These are phyloP conservation scores for Smutsia temminckii DNA, from an alignment of 2,797 vertebrate species.

Conservation along the genomic window DNA sequence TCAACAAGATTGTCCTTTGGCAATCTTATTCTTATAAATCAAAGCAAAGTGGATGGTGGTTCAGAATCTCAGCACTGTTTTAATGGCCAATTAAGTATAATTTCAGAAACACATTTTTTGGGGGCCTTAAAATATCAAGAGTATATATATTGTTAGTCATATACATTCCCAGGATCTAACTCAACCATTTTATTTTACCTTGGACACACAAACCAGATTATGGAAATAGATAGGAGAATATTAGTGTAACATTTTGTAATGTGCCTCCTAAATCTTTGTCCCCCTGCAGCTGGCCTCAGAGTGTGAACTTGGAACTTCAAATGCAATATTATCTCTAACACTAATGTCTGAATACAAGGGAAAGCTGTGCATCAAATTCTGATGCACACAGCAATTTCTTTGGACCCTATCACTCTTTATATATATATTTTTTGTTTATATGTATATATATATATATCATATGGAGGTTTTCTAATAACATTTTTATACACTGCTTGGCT, in stretches of 20 bases:
- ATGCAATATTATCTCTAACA: not conserved
- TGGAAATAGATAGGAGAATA: not conserved
- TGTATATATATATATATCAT: not conserved
- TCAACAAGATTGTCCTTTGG: slow-evolving; percentile 49
- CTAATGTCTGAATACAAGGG: not conserved
- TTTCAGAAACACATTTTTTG: slow-evolving; percentile 4
- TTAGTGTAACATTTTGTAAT: not conserved
- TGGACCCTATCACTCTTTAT: not conserved
- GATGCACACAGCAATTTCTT: not conserved
- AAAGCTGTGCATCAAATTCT: not conserved
- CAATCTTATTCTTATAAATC: not conserved
- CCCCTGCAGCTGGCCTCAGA: not conserved
- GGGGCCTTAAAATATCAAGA: not conserved
- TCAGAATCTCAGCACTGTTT: not conserved
- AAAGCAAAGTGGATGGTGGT: not conserved
- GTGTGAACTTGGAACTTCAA: not conserved
- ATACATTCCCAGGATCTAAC: not conserved
- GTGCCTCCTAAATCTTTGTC: not conserved
- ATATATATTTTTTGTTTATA: not conserved
- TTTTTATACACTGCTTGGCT: not conserved
- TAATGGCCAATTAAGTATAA: not conserved
- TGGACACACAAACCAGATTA: not conserved
- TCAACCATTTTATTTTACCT: not conserved
- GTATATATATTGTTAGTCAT: not conserved
- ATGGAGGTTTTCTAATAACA: slow-evolving; percentile 1